A percentile compares a stretch with the other conserved stretches of the same genome.
phyloP scores from a whole-genome alignment of 2,797 vertebrate species.

The Muraenolepis orangiensis region DNA sequence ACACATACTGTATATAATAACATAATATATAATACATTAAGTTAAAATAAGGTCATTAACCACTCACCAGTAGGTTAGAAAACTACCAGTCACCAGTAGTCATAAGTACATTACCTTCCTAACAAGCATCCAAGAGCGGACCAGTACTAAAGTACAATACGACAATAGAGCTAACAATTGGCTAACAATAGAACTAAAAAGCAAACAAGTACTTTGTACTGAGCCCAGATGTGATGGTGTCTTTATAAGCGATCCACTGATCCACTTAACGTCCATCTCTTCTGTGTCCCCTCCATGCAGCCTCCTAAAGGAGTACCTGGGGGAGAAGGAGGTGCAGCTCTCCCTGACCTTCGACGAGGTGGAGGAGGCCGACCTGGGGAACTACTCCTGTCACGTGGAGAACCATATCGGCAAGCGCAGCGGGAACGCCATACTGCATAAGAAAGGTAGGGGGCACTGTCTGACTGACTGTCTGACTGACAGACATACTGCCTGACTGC shows the following conservation, averaged over 20 bases:
- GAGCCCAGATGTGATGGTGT: not conserved
- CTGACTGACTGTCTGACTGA: not conserved
- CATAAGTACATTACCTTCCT: too few relatives aligned
- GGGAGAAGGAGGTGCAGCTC: conserved; percentile 93
- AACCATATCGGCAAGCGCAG: conserved; percentile 88
- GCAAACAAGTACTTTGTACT: not conserved
- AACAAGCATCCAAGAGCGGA: too few relatives aligned
- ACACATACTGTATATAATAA: too few relatives aligned
- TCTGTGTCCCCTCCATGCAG: conserved; percentile 69
- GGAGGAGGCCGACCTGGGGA: conserved; percentile 88
- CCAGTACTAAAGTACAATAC: too few relatives aligned
- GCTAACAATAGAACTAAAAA: too few relatives aligned
- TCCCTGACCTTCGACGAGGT: conserved; percentile 90
- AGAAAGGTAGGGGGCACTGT: conserved; percentile 76
- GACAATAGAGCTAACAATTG: too few relatives aligned
- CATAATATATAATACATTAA: too few relatives aligned
- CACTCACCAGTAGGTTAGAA: too few relatives aligned
- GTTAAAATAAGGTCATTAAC: too few relatives aligned
- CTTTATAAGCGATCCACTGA: not conserved
- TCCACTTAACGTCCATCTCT: not conserved
- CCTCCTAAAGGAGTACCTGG: conserved; percentile 88
- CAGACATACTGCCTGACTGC: conserved; percentile 13
- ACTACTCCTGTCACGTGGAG: conserved; percentile 93
- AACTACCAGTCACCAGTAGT: too few relatives aligned
- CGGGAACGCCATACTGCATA: conserved; percentile 86